A percentile compares a stretch with the other conserved stretches of the same genome.
Conservation (phyloP, 2,113 vertebrate genomes). For the Dasypus novemcinctus region DNA sequence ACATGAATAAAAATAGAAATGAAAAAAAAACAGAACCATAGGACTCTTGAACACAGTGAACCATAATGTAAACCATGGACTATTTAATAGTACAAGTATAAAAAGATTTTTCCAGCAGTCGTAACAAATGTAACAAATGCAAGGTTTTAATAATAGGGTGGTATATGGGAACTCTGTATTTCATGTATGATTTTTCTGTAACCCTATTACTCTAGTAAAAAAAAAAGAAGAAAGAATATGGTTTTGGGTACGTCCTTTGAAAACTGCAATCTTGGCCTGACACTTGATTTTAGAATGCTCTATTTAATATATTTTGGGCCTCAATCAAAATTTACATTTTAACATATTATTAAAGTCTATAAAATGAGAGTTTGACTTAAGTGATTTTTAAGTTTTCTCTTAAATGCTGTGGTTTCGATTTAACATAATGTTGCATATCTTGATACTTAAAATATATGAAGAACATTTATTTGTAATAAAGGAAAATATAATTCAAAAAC, state of each 20-base stretch:
- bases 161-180: too few species aligned
- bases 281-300: not conserved
- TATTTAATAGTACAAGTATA: too few species aligned
- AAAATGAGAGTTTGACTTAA: constrained; percentile 7
- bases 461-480: not conserved
- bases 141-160: too few species aligned
- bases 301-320: not conserved
- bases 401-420: not conserved
- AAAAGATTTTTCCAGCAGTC: too few species aligned
- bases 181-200: too few species aligned
- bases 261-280: not conserved
- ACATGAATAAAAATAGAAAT: too few species aligned
- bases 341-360: not conserved
- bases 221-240: not conserved
- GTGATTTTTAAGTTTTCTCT: not conserved
- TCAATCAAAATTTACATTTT: constrained; percentile 9
- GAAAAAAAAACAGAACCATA: too few species aligned
- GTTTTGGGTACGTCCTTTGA: constrained; percentile 9
- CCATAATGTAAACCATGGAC: too few species aligned
- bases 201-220: too few species aligned
- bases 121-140: not conserved
- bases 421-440: constrained; percentile 26
- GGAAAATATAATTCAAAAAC: not conserved
- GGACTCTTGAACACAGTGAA: too few species aligned
- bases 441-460: not conserved